Evolutionary conservation across 2,797 vertebrate genomes (phyloP).

Genomic region (Aulostomus chinensis): DNA sequence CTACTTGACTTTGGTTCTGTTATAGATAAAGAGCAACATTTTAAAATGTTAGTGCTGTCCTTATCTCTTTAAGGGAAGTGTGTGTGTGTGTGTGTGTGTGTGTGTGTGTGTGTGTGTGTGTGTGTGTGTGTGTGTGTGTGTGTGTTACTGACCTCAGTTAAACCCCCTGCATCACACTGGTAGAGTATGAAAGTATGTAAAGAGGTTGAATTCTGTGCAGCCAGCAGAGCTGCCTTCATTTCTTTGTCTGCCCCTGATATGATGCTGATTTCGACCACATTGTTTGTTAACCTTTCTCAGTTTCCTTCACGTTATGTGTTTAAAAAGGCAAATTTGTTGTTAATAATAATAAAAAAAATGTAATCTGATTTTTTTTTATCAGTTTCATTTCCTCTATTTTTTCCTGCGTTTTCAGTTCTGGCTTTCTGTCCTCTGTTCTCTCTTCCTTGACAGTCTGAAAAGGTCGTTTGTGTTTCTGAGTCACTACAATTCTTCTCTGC

Average conservation of each 20-base stretch:
- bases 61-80: not conserved
- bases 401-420: not conserved
- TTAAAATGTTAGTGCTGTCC: too few relatives aligned
- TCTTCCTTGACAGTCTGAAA: conserved; percentile 5
- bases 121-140: too few relatives aligned
- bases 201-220: not conserved
- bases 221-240: not conserved
- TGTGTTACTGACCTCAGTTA: not conserved
- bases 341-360: too few relatives aligned
- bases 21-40: too few relatives aligned
- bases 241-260: too few relatives aligned
- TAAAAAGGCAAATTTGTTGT: too few relatives aligned
- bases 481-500: conserved; percentile 15
- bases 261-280: not conserved
- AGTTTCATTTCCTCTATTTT: not conserved
- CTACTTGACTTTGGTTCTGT: too few relatives aligned
- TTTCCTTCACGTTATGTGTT: too few relatives aligned
- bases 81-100: not conserved
- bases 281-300: not conserved
- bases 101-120: too few relatives aligned
- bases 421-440: conserved; percentile 2
- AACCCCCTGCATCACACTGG: not conserved
- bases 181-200: not conserved
- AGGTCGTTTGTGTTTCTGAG: conserved; percentile 28
- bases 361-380: too few relatives aligned